A percentile compares a stretch with the other conserved stretches of the same genome.
Evolutionary conservation across 2,797 vertebrate species (phyloP).

Genomic region (Balearica regulorum): DNA sequence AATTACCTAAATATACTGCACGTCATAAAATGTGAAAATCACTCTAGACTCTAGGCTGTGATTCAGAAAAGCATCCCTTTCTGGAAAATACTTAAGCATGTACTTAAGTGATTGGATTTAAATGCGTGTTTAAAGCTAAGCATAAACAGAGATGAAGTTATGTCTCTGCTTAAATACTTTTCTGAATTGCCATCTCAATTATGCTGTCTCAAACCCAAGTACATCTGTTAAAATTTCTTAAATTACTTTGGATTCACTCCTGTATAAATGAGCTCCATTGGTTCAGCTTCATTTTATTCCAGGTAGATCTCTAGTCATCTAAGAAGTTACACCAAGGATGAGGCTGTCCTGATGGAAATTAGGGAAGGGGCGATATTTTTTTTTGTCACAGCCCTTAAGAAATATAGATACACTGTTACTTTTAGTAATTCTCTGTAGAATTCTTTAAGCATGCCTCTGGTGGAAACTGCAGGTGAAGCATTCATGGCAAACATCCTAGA

Average conservation of each 20-base stretch:
- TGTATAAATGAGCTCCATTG: neutral
- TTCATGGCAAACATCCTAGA: neutral
- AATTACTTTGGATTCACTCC: neutral
- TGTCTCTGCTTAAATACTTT: constrained; percentile 29
- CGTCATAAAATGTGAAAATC: neutral
- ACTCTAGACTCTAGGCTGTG: neutral
- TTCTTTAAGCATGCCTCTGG: neutral
- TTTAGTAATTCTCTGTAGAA: neutral
- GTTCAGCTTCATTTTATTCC: neutral
- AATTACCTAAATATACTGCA: neutral
- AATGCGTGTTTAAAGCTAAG: constrained; percentile 12
- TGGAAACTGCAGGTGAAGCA: neutral
- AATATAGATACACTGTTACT: neutral
- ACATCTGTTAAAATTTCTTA: neutral
- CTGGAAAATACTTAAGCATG: neutral
- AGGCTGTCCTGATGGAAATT: neutral
- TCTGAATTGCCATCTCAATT: constrained; percentile 4
- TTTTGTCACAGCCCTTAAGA: neutral
- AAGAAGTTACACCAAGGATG: neutral
- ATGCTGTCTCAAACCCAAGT: neutral
- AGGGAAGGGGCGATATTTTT: neutral
- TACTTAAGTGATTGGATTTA: constrained; percentile 19
- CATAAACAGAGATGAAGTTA: neutral
- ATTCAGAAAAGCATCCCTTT: neutral
- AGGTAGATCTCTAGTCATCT: neutral